Percentiles rank a stretch among this genome's conserved stretches.
Evolutionary conservation across 2,797 vertebrate species (phyloP).

Genomic region (Clarias laeviceps): DNA sequence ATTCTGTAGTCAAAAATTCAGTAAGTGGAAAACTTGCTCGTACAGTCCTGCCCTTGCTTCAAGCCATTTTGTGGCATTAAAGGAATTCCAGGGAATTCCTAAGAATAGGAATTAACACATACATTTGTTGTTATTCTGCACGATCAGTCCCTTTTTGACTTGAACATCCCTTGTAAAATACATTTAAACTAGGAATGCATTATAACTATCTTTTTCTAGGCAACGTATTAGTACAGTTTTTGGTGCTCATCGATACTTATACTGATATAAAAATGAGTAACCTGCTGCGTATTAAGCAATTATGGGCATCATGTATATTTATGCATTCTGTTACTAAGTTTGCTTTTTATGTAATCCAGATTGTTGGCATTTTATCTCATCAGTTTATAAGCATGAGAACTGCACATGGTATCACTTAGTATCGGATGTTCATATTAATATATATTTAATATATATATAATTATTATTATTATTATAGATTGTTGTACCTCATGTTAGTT

Average conservation of each 20-base stretch:
- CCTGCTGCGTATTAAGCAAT: background rate
- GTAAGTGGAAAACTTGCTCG: no score
- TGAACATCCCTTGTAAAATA: background rate
- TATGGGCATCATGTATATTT: background rate
- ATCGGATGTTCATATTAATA: background rate
- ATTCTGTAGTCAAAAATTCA: no score
- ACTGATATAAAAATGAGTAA: background rate
- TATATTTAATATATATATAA: background rate
- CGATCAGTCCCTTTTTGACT: background rate
- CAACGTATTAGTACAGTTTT: background rate
- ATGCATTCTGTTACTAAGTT: background rate
- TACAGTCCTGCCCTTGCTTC: no score
- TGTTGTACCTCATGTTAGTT: background rate
- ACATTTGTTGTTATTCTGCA: no score
- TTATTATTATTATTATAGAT: background rate
- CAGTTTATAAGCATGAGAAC: background rate
- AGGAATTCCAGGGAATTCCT: no score
- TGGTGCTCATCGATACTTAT: background rate
- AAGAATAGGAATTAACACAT: no score
- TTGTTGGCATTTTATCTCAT: background rate
- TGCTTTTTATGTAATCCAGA: background rate
- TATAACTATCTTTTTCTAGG: background rate
- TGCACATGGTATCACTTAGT: background rate
- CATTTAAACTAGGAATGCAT: background rate
- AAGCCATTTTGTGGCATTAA: no score